Percentiles rank a stretch among this genome's conserved stretches.
Evolutionary conservation across 2,797 vertebrate species (phyloP).

Genomic region (Mycteria americana): DNA sequence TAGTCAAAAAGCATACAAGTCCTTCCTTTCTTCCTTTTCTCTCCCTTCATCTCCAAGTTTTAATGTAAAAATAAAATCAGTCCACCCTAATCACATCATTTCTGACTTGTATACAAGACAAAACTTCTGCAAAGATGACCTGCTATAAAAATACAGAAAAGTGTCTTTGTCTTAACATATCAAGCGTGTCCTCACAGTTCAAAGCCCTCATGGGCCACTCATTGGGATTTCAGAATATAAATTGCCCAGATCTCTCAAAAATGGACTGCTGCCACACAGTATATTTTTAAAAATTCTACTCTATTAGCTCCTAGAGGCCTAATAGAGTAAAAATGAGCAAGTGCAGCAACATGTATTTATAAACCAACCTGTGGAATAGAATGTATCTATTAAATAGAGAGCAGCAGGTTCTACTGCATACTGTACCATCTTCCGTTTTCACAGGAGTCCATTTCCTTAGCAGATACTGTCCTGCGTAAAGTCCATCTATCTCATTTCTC

Average conservation of each 20-base stretch:
- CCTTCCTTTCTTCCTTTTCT: background rate
- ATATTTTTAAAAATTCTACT: background rate
- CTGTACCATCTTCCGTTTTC: background rate
- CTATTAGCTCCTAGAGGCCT: background rate
- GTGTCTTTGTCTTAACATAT: background rate
- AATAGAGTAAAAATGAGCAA: background rate
- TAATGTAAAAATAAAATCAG: background rate
- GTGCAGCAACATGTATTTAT: background rate
- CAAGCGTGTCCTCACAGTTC: background rate
- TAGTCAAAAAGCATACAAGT: background rate
- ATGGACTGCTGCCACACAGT: background rate
- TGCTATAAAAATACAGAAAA: background rate
- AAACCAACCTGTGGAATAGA: background rate
- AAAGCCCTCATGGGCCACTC: background rate
- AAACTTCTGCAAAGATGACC: background rate
- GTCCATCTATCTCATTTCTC: background rate
- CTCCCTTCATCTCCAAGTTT: background rate
- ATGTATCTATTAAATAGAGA: rapidly evolving
- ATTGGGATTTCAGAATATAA: background rate
- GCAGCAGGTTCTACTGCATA: background rate
- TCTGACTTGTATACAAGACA: background rate
- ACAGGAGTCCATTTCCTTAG: background rate
- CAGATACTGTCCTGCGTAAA: background rate
- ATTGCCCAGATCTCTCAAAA: background rate
- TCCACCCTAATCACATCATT: background rate